Conservation (phyloP, 2,113 vertebrate species). For the Albula glossodonta region DNA sequence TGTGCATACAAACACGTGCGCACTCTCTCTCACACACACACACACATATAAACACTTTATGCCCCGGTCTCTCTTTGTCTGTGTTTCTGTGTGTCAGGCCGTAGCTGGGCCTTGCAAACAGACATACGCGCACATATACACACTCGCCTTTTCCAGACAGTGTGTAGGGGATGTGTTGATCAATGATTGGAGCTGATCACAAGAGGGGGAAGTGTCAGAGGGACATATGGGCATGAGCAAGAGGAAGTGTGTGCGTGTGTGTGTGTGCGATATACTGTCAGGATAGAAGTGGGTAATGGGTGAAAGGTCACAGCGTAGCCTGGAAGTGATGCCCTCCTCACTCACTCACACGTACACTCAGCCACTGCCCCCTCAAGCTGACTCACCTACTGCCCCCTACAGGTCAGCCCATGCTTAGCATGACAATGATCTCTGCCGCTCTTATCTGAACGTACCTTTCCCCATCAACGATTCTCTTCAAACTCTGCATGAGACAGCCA, state of each 20-base stretch:
- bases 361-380: neutral
- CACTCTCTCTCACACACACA: neutral
- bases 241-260: neutral
- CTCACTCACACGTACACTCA: neutral
- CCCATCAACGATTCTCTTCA: neutral
- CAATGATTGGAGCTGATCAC: slow-evolving; percentile 20
- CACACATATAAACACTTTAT: neutral
- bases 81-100: neutral
- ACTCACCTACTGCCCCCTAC: neutral
- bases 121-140: neutral
- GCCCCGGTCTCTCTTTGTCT: neutral
- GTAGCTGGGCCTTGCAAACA: neutral
- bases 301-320: neutral
- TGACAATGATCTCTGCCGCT: neutral
- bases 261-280: neutral
- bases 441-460: neutral
- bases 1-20: neutral
- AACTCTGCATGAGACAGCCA: neutral
- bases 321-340: slow-evolving; percentile 14
- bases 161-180: slow-evolving; percentile 40
- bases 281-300: neutral
- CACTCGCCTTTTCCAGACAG: slow-evolving; percentile 35
- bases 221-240: neutral
- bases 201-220: neutral
- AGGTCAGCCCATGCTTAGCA: neutral